Evolutionary conservation across 2,888 invertebrate genomes (phyloP).

Genomic region (Endomychus coccineus): DNA sequence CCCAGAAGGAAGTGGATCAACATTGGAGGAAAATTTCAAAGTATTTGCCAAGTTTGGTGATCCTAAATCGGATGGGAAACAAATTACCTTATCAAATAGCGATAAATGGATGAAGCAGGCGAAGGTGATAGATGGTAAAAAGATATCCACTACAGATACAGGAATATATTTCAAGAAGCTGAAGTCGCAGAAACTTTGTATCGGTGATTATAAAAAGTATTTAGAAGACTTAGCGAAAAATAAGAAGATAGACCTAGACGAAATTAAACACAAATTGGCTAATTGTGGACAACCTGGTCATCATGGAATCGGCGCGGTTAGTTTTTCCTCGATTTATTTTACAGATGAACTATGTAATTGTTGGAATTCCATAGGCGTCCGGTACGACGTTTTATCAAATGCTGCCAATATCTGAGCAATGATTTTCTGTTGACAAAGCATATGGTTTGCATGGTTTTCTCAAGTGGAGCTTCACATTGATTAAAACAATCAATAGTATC

Average conservation of each 20-base stretch:
- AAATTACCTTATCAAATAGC: constrained; percentile 80
- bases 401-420: too few relatives aligned
- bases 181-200: constrained; percentile 69
- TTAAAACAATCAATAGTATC: too few relatives aligned
- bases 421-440: too few relatives aligned
- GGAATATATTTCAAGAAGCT: constrained; percentile 89
- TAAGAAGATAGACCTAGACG: constrained; percentile 70
- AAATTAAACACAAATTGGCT: constrained; percentile 73
- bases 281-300: constrained; percentile 73
- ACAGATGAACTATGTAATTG: too few relatives aligned
- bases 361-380: too few relatives aligned
- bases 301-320: constrained; percentile 41
- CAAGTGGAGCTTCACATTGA: too few relatives aligned
- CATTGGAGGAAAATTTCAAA: constrained; percentile 66
- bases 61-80: constrained; percentile 78
- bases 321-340: too few relatives aligned
- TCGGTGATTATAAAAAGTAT: constrained; percentile 76
- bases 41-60: constrained; percentile 87
- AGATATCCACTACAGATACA: constrained; percentile 85
- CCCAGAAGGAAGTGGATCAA: constrained; percentile 17
- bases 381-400: too few relatives aligned
- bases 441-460: too few relatives aligned
- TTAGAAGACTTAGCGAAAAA: constrained; percentile 78
- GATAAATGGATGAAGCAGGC: constrained; percentile 97
- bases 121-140: constrained; percentile 62